These are phyloP conservation scores for Psittacula cyanocephala DNA, from an alignment of 2,113 vertebrate species.

Conservation along the genomic window DNA sequence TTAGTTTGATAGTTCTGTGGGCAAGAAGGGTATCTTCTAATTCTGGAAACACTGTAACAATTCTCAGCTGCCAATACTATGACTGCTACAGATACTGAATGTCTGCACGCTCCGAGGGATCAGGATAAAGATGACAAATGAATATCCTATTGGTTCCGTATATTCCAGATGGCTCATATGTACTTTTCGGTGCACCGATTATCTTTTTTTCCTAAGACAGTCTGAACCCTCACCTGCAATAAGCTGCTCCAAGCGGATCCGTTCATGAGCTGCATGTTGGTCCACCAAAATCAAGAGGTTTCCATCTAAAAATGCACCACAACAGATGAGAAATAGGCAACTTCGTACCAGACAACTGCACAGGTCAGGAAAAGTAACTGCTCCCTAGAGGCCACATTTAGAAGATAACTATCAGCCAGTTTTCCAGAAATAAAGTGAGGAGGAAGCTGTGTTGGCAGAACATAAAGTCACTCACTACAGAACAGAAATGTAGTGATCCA, in stretches of 20 bases:
- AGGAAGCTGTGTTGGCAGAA: constrained; percentile 17
- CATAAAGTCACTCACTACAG: constrained; percentile 11
- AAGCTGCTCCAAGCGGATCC: constrained; percentile 91
- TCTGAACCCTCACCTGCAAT: constrained; percentile 78
- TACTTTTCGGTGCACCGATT: background rate
- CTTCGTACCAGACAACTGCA: background rate
- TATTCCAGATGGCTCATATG: background rate
- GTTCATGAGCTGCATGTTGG: constrained; percentile 95
- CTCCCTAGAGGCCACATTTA: background rate
- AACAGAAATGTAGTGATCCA: background rate
- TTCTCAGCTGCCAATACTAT: background rate
- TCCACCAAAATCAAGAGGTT: constrained; percentile 94
- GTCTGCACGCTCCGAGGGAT: background rate
- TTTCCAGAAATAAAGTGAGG: constrained; percentile 25
- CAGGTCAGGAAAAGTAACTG: background rate
- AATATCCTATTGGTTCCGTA: background rate
- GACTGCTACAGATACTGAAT: background rate
- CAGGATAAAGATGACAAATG: background rate
- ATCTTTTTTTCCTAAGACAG: background rate
- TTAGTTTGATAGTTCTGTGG: constrained; percentile 1
- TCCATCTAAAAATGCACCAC: constrained; percentile 69
- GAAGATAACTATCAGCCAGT: background rate
- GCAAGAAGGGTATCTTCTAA: background rate
- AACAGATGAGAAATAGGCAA: background rate
- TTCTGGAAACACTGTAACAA: background rate